Evolutionary conservation across 2,888 invertebrate species (phyloP), one percentile per base, ranked within the genome.

Genomic region (Lasioglossum malachurum): DNA sequence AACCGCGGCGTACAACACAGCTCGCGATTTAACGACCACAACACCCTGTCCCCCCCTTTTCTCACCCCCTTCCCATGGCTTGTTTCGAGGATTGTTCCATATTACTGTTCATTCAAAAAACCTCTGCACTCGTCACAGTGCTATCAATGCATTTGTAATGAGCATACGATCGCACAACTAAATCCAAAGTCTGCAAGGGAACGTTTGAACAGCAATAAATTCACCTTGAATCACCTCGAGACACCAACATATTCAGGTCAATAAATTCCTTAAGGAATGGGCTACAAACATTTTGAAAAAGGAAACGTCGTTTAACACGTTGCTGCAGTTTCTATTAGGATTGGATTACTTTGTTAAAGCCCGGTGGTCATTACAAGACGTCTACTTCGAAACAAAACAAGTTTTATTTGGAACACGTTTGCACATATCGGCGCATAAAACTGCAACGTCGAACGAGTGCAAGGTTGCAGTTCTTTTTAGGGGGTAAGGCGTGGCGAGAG

Each of bases 391-490:
- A 23, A 8, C 53, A 23, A 7, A 53, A 10, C 53, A n/a, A 53
- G 53, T n/a, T 53, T 23, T n/a, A 10, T 53, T 53, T 10, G 53
- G n/a, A 53, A 53, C 53, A 53, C 53, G 23, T n/a, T n/a, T 3
- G 53, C 3, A 53, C 53, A 10, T 19, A 46, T 57, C 67, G 19
- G 31, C 4, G 67, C 53, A 35, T 75, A 14, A 75, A 78, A 78
- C 64, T 60, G 53, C 74, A 69, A 31, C 31, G 41, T 53, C 74
- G 27, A 46, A 53, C n/a, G 44, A 31, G 7, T 16, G 14, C 1
- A 38, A 38, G n/a, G 44, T 41, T 38, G 67, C 67, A 49, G 67
- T 69, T 69, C 74, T 69, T 82, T 75, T 38, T n/a, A 12, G 35
- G 44, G 69, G 16, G 57, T 23, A 67, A 41, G 23, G 53, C 73